These are phyloP conservation scores for Trachythela sp. DNA, from an alignment of 64 coral and sea anemone species.

Conservation along the genomic window DNA sequence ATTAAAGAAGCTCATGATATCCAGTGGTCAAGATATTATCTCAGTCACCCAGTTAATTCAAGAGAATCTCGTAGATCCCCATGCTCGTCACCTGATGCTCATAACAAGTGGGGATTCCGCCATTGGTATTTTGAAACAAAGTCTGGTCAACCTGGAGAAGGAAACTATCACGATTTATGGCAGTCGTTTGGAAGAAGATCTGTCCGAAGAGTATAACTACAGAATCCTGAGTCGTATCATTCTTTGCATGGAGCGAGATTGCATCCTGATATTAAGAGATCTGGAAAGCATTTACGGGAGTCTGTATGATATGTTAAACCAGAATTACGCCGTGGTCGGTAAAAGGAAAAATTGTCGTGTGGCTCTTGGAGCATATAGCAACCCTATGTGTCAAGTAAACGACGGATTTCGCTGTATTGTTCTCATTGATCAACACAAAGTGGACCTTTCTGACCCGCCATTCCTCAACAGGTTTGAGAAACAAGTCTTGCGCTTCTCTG, in stretches of 20 bases:
- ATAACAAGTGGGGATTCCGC: slow-evolving; percentile 94
- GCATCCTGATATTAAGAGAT: slow-evolving; percentile 74
- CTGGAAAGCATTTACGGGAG: slow-evolving; percentile 88
- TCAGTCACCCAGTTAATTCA: slow-evolving; percentile 64
- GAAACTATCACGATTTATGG: slow-evolving; percentile 94
- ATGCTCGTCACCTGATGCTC: slow-evolving; percentile 86
- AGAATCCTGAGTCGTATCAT: slow-evolving; percentile 83
- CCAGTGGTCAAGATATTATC: slow-evolving; percentile 18
- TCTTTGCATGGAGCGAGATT: slow-evolving; percentile 86
- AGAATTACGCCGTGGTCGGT: slow-evolving; percentile 93
- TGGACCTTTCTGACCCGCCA: slow-evolving; percentile 83
- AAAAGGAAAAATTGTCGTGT: slow-evolving; percentile 84
- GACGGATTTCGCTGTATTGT: slow-evolving; percentile 94
- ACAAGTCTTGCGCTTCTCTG: slow-evolving; percentile 81
- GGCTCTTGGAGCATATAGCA: slow-evolving; percentile 84
- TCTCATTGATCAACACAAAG: slow-evolving; percentile 74
- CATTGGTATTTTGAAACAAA: slow-evolving; percentile 80
- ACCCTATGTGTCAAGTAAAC: slow-evolving; percentile 92
- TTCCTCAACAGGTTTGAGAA: slow-evolving; percentile 98
- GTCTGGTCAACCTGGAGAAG: slow-evolving; percentile 46
- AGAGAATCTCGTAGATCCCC: slow-evolving; percentile 69
- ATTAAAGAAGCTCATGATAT: not conserved
- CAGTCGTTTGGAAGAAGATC: slow-evolving; percentile 92
- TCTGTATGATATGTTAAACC: slow-evolving; percentile 94
- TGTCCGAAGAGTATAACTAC: slow-evolving; percentile 93